Percentiles rank a stretch among this genome's conserved stretches.
These are phyloP conservation scores for Parotocinclus haroldoi DNA, from an alignment of 2,797 vertebrate genomes.

Conservation along the genomic window DNA sequence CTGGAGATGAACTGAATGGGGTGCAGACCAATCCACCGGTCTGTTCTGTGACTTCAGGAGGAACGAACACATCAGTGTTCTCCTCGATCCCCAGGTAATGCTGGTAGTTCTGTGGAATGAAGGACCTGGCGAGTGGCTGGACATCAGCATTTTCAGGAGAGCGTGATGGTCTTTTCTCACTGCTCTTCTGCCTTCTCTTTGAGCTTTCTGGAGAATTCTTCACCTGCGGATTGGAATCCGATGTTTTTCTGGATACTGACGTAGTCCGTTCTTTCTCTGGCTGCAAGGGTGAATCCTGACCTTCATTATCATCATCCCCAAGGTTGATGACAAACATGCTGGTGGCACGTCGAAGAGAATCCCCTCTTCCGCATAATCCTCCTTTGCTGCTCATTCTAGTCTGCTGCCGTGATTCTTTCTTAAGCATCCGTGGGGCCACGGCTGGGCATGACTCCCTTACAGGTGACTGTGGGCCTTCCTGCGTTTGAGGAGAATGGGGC, in stretches of 20 bases:
- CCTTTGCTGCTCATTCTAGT: slow-evolving; percentile 56
- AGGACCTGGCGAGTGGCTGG: slow-evolving; percentile 61
- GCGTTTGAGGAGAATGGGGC: slow-evolving; percentile 26
- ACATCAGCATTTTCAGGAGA: slow-evolving; percentile 52
- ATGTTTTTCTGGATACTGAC: slow-evolving; percentile 57
- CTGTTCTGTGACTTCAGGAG: slow-evolving; percentile 37
- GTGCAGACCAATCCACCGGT: slow-evolving; percentile 40
- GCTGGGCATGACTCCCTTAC: slow-evolving; percentile 46
- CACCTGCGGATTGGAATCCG: slow-evolving; percentile 35
- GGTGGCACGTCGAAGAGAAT: slow-evolving; percentile 56
- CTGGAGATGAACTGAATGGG: slow-evolving; percentile 29
- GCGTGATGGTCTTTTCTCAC: slow-evolving; percentile 33
- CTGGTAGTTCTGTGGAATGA: slow-evolving; percentile 66
- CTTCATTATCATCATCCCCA: slow-evolving; percentile 45
- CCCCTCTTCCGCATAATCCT: slow-evolving; percentile 50
- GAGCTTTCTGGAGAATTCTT: slow-evolving; percentile 27
- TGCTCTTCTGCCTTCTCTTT: slow-evolving; percentile 20
- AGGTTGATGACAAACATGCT: slow-evolving; percentile 66
- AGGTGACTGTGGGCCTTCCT: slow-evolving; percentile 51
- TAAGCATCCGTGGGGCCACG: slow-evolving; percentile 42
- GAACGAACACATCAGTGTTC: slow-evolving; percentile 42
- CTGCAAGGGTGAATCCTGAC: slow-evolving; percentile 17
- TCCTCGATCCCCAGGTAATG: slow-evolving; percentile 71
- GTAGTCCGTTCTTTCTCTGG: slow-evolving; percentile 48
- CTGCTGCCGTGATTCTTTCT: slow-evolving; percentile 56